These are phyloP conservation scores for Andrena minutula DNA, from an alignment of 2,888 invertebrate species.

Conservation along the genomic window DNA sequence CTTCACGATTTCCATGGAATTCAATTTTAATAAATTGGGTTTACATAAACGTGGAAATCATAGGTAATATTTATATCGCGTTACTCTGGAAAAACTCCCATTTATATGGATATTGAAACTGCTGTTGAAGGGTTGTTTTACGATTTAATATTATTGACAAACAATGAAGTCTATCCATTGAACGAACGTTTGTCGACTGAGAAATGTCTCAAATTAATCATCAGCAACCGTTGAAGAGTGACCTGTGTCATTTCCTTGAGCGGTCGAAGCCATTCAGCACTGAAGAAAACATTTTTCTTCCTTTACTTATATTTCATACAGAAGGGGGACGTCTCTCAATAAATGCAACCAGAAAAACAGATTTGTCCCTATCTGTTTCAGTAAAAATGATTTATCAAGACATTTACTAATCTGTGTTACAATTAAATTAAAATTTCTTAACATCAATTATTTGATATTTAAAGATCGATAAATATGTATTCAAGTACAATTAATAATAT, in stretches of 20 bases:
- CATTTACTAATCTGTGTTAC: no score
- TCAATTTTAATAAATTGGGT: not conserved
- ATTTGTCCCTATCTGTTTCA: not conserved
- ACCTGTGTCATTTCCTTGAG: not conserved
- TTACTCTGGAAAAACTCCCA: not conserved
- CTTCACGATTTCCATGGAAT: not conserved
- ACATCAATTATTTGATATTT: no score
- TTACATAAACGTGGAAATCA: not conserved
- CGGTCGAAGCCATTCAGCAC: not conserved
- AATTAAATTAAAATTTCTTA: no score
- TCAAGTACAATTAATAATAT: no score
- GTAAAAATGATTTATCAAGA: not conserved
- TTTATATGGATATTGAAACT: slow-evolving; percentile 1
- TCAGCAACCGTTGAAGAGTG: not conserved
- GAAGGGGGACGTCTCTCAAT: not conserved
- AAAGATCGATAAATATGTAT: no score
- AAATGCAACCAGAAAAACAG: not conserved
- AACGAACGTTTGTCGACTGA: not conserved
- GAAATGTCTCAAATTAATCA: not conserved
- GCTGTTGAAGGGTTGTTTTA: not conserved
- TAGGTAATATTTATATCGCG: not conserved
- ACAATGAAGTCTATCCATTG: not conserved
- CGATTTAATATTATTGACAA: not conserved
- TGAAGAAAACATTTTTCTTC: not conserved
- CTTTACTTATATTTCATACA: not conserved